Evolutionary conservation across 2,113 vertebrate genomes (phyloP).

Genomic region (Trochalopteron elliotii): DNA sequence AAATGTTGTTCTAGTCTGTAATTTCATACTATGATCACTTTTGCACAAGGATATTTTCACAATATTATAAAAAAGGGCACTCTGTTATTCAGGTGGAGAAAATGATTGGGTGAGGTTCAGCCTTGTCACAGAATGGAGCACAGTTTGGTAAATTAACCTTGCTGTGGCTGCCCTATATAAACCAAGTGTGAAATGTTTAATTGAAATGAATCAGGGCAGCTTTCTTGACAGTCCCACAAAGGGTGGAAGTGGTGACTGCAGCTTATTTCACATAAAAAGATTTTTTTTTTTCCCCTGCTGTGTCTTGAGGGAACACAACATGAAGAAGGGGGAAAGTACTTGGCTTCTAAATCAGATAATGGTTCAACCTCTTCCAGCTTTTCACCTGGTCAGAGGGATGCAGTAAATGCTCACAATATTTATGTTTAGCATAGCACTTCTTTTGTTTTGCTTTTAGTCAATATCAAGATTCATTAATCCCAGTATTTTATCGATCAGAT

Average conservation of each 20-base stretch:
- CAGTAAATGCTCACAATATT: neutral
- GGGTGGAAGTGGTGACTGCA: neutral
- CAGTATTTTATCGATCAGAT: constrained; percentile 51
- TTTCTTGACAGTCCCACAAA: neutral
- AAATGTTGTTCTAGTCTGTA: neutral
- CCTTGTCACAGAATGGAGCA: neutral
- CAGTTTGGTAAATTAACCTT: neutral
- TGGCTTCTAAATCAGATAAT: neutral
- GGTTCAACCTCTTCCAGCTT: neutral
- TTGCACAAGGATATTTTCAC: neutral
- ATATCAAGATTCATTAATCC: constrained; percentile 69
- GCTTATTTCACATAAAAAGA: neutral
- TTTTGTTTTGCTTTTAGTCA: constrained; percentile 37
- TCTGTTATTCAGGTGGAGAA: neutral
- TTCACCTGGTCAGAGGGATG: neutral
- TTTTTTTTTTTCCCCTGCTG: neutral
- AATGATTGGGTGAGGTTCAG: neutral
- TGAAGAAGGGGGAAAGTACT: neutral
- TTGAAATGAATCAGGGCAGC: neutral
- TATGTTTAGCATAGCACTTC: neutral
- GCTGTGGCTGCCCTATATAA: neutral
- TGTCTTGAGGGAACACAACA: neutral
- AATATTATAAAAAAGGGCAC: neutral
- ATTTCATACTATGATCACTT: neutral
- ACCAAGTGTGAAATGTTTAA: neutral